Base-by-base conservation (phyloP, 1,140 invertebrate species). In the Danaus melanippus region DNA sequence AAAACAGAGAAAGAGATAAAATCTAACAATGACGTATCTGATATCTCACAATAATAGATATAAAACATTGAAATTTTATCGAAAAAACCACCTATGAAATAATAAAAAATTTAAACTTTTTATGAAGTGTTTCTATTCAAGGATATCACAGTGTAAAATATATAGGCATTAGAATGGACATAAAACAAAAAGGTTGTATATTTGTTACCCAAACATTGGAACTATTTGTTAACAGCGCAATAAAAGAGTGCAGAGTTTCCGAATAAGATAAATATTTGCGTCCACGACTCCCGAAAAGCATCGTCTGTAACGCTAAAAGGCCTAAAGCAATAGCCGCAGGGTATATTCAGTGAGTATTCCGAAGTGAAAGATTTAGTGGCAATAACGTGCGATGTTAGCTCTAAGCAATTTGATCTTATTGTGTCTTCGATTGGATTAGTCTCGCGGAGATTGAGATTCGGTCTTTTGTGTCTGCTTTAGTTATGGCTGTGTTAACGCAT, bases 291-390 rank as follows among this genome's bases (percentile, higher is more conserved):
- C 52, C 50, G 41, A 51, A 56, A 50, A 51, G 64, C 62, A 69
- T 44, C 64, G 66, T 62, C 69, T 63, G 67, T 74, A 74, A 74
- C 69, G 66, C 71, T 74, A 74, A 74, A 71, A 64, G 56, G 70
- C 71, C 74, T 74, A 68, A 69, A 67, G 67, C 67, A 71, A 74
- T 69, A 61, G 67, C 72, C 67, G 60, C 64, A 64, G 67, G 69
- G 55, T 64, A 60, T 69, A 43, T 48, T 42, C 42, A 58, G 46
- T 62, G 66, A 63, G 67, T 67, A 70, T 72, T 67, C 58, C 60
- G 62, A 58, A 69, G 62, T 79, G 78, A 69, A 80, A 84, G 77
- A 84, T 82, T 82, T 84, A 84, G 77, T 73, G 80, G 77, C 76
- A 84, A 84, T 84, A 84, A 80, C 71, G 78, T 74, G 62, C 70